Conservation (phyloP, 2,888 invertebrate genomes). For the Coenonympha arcania region DNA sequence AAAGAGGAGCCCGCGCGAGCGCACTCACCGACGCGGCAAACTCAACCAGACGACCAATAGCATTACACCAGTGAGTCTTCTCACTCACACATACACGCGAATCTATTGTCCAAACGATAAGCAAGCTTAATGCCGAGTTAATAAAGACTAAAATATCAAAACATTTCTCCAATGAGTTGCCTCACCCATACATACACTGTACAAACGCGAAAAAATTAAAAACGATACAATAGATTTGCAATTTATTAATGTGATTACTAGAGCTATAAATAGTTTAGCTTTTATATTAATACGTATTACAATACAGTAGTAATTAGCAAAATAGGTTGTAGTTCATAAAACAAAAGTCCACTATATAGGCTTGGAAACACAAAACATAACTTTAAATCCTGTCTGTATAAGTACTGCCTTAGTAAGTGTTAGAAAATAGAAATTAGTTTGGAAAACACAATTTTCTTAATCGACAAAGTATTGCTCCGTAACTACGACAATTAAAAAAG, state of each 20-base stretch:
- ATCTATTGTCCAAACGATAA: constrained; percentile 2
- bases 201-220: not conserved
- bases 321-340: not conserved
- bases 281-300: constrained; percentile 16
- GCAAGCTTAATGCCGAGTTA: constrained; percentile 5
- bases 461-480: no score
- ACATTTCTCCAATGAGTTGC: not conserved
- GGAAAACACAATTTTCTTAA: no score
- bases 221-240: not conserved
- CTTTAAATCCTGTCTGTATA: no score
- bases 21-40: constrained; percentile 47
- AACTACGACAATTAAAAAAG: no score
- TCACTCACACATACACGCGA: constrained; percentile 5
- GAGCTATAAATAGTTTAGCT: constrained; percentile 15
- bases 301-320: not conserved
- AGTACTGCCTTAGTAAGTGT: constrained; percentile 19
- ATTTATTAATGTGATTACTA: not conserved
- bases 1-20: constrained; percentile 48
- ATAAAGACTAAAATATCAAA: not conserved
- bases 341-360: not conserved
- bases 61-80: constrained; percentile 9
- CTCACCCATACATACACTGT: not conserved
- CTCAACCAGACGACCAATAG: constrained; percentile 24
- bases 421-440: no score
- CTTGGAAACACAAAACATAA: not conserved